Evolutionary conservation across 2,113 vertebrate species (phyloP).

Genomic region (Solenodon paradoxus): DNA sequence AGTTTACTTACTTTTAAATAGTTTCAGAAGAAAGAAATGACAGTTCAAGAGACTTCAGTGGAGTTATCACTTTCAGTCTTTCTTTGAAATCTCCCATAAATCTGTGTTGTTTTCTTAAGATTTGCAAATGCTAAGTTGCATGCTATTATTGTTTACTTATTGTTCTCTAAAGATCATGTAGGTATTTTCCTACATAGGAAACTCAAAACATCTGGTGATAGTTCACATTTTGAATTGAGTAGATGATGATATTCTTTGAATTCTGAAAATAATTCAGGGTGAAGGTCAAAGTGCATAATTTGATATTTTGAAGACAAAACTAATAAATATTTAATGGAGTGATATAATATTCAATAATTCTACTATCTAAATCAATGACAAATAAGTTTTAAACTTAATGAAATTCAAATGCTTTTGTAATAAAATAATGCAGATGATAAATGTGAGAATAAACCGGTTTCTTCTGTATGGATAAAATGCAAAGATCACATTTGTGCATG

Average conservation of each 20-base stretch:
- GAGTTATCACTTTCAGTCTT: neutral
- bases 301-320: neutral
- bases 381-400: neutral
- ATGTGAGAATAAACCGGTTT: slow-evolving; percentile 8
- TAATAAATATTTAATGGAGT: neutral
- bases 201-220: neutral
- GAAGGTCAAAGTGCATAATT: neutral
- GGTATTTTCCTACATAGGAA: neutral
- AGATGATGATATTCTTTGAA: neutral
- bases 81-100: neutral
- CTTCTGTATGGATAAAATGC: neutral
- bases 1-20: neutral
- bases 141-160: neutral
- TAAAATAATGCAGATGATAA: neutral
- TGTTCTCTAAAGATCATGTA: neutral
- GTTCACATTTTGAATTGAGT: neutral
- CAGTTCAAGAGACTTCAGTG: neutral
- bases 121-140: neutral
- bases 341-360: neutral
- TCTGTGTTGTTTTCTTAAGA: neutral
- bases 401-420: neutral
- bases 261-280: neutral
- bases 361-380: neutral
- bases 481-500: slow-evolving; percentile 14
- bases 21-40: neutral